Evolutionary conservation across 2,797 vertebrate species (phyloP).

Genomic region (Ficedula albicollis): DNA sequence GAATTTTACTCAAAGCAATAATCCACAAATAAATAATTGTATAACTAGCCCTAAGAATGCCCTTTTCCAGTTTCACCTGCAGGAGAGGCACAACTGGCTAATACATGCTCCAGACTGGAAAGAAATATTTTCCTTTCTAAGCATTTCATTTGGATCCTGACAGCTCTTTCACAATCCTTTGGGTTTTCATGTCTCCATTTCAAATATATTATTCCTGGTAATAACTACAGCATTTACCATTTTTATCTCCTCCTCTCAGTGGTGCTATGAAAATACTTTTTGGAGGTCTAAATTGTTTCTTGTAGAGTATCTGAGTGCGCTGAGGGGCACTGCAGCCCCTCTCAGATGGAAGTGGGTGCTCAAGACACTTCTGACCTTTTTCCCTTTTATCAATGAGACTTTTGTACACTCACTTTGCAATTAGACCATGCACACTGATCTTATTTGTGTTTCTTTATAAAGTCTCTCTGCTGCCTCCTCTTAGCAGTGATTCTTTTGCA

Average conservation of each 20-base stretch:
- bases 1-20: not conserved
- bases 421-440: not conserved
- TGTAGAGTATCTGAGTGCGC: not conserved
- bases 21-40: not conserved
- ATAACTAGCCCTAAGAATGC: accelerated
- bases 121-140: not conserved
- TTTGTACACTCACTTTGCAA: not conserved
- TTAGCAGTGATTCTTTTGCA: not conserved
- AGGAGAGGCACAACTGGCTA: not conserved
- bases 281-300: not conserved
- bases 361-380: not conserved
- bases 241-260: conserved; percentile 21
- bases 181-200: not conserved
- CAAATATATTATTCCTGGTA: not conserved
- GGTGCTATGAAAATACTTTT: not conserved
- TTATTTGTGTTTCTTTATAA: not conserved
- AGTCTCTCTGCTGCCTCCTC: not conserved
- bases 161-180: not conserved
- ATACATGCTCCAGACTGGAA: not conserved
- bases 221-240: not conserved
- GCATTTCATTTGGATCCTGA: conserved; percentile 4
- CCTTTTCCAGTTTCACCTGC: not conserved
- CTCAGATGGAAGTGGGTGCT: not conserved
- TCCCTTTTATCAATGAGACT: not conserved
- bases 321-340: not conserved